Conservation (phyloP, 2,797 vertebrate species). For the Sebastiscus albofasciatus region DNA sequence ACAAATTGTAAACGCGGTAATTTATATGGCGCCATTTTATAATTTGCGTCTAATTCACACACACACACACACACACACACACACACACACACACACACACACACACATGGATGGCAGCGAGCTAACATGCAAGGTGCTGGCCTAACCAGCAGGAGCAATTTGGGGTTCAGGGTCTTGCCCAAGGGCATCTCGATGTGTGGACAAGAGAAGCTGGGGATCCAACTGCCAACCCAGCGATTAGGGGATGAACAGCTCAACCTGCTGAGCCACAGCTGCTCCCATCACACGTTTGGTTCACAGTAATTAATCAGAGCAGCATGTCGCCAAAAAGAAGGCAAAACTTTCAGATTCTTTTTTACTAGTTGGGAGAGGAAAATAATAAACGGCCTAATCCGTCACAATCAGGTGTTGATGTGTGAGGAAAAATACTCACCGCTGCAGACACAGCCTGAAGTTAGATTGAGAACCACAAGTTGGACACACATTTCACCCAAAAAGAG, state of each 20-base stretch:
- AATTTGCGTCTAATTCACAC: not conserved
- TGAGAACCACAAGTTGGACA: not conserved
- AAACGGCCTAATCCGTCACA: not conserved
- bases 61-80: too few species aligned
- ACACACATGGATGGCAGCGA: not conserved
- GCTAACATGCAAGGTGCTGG: not conserved
- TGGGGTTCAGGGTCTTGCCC: not conserved
- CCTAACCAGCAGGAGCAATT: not conserved
- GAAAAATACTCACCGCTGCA: not conserved
- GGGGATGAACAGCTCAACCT: not conserved
- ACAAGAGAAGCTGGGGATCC: not conserved
- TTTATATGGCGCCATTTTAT: not conserved
- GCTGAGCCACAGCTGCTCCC: conserved; percentile 14
- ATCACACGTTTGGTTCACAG: not conserved
- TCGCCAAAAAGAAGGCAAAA: not conserved
- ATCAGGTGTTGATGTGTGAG: not conserved
- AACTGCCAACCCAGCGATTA: not conserved
- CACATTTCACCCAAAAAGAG: not conserved
- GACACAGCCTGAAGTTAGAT: not conserved
- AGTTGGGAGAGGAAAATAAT: not conserved
- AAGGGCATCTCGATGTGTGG: not conserved
- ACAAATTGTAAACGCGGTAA: not conserved
- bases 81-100: not conserved
- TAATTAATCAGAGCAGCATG: conserved; percentile 4
- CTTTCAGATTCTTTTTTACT: not conserved